Evolutionary conservation across 2,888 invertebrate genomes (phyloP).

Genomic region (Synergus gifuensis): DNA sequence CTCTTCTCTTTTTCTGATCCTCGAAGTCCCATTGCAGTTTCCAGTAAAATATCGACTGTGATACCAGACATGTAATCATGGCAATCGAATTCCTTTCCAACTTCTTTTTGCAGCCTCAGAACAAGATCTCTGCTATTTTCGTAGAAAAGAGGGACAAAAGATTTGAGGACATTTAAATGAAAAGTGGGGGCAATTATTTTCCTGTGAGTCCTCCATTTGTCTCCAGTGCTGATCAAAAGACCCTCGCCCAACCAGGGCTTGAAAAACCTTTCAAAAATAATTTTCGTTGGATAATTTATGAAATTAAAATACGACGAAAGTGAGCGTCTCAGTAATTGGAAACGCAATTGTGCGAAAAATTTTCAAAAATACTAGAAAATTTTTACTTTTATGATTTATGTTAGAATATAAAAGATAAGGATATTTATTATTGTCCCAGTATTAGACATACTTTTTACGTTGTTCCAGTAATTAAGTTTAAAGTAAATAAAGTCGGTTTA

Average conservation of each 20-base stretch:
- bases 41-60: slow-evolving; percentile 80
- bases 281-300: not conserved
- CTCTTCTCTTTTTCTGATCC: slow-evolving; percentile 77
- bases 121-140: slow-evolving; percentile 77
- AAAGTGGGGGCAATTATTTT: slow-evolving; percentile 80
- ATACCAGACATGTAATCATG: slow-evolving; percentile 79
- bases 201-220: slow-evolving; percentile 79
- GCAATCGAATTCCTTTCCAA: slow-evolving; percentile 78
- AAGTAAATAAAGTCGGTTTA: no score
- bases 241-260: slow-evolving; percentile 77
- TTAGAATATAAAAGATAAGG: no score
- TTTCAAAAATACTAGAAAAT: no score
- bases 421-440: no score
- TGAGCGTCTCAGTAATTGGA: no score
- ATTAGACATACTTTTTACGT: no score
- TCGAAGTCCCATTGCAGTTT: slow-evolving; percentile 81
- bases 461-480: no score
- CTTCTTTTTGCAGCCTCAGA: slow-evolving; percentile 72
- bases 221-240: slow-evolving; percentile 75
- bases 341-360: no score
- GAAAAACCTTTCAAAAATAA: slow-evolving; percentile 66
- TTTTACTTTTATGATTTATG: no score
- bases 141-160: slow-evolving; percentile 79
- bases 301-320: no score
- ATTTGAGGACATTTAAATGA: slow-evolving; percentile 79